Evolutionary conservation across 1,140 invertebrate species (phyloP).

Genomic region (Diabrotica undecimpunctata): DNA sequence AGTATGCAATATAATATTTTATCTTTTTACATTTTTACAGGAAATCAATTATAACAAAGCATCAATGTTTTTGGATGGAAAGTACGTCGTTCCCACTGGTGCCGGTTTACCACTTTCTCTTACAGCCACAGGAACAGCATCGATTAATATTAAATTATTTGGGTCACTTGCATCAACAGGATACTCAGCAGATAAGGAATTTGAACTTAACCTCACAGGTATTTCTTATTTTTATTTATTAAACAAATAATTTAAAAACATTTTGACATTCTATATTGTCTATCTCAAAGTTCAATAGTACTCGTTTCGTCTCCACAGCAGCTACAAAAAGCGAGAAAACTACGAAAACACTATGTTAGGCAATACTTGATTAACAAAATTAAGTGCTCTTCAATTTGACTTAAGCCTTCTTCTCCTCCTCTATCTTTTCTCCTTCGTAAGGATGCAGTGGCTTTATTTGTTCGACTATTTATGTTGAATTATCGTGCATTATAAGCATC

Average conservation of each 20-base stretch:
- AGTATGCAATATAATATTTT: no score
- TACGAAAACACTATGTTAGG: neutral
- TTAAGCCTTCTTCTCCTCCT: no score
- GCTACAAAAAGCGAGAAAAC: neutral
- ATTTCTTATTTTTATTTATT: neutral
- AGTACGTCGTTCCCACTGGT: conserved; percentile 79
- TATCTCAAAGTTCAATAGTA: no score
- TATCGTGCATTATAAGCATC: no score
- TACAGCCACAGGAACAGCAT: conserved; percentile 78
- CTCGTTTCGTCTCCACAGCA: no score
- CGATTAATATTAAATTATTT: conserved; percentile 74
- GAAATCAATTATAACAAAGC: conserved; percentile 77
- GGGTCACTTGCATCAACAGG: conserved; percentile 59
- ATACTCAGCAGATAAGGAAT: conserved; percentile 53
- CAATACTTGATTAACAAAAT: neutral
- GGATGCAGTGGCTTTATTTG: no score
- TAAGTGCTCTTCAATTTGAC: no score
- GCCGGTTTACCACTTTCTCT: conserved; percentile 81
- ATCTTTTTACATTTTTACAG: conserved; percentile 37
- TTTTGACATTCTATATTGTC: no score
- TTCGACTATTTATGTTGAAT: no score
- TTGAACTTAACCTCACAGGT: conserved; percentile 68
- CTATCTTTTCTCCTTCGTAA: no score
- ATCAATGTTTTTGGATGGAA: conserved; percentile 78
- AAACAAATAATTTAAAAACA: no score